Base-by-base conservation (phyloP, 35 echinoderm and acorn worm species). In the Apostichopus californicus region DNA sequence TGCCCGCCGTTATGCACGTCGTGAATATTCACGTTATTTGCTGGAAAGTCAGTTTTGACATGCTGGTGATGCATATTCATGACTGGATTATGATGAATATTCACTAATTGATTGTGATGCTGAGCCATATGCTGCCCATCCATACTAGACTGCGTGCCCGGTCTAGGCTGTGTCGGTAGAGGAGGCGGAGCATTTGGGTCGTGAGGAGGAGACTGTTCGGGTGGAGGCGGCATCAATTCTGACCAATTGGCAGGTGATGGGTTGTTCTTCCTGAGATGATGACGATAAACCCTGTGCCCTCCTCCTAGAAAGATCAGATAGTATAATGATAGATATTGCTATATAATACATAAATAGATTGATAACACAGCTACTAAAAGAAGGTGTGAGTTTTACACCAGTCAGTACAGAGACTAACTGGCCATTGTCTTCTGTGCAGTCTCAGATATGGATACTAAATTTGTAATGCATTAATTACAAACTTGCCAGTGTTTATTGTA, bases 161-260 rank as follows among this genome's bases (percentile, higher is more conserved):
- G 57, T 78, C 77, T 5, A 75, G 92, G 73, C 72, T 94, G 86
- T 80, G 73, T 54, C 90, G 92, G 92, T 66, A 87, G 55, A 66
- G 77, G 15, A 72, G 60, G 12, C 54, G 87, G 15, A 78, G 58
- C 22, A 90, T 78, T 46, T 55, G 73, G 87, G 78, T 97, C 95
- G 24, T 87, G 92, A 78, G 94, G 93, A 23, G 95, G 95, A 17
- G 93, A 91, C 93, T 97, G 93, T 77, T 94, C 93, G 8, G 95
- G 95, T 34, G 95, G 95, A 68, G 95, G 95, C 78, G 95, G 95
- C 24, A 97, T 93, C 57, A 97, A 89, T 73, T 97, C 95, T 22
- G 93, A 92, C 95, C 95, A 97, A 78, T 97, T 97, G 18, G 93
- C 84, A 77, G 90, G 92, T 15, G 95, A 87, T 52, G 28, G n/a